Percentiles rank a stretch among this genome's conserved stretches.
Conservation (phyloP, 2,888 invertebrate species). For the Amblyjoppa fuscipennis region DNA sequence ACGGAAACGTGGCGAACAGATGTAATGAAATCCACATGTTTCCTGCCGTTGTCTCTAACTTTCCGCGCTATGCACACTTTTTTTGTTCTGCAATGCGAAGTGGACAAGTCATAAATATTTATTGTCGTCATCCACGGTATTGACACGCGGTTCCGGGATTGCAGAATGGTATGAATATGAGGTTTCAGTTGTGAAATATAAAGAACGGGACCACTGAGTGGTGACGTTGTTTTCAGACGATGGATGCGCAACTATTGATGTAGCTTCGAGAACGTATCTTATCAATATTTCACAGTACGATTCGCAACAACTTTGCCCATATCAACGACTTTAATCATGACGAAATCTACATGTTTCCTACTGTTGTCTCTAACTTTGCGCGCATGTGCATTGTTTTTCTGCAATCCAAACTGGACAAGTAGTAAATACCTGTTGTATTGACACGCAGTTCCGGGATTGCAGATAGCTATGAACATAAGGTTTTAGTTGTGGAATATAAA, state of each 20-base stretch:
- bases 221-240: slow-evolving; percentile 10
- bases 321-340: too few relatives aligned
- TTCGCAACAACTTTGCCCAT: slow-evolving; percentile 16
- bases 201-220: neutral
- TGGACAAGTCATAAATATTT: neutral
- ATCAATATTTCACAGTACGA: slow-evolving; percentile 27
- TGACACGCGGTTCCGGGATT: neutral
- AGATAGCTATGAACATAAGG: neutral
- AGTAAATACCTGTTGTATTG: neutral
- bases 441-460: neutral
- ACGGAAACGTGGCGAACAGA: slow-evolving; percentile 24
- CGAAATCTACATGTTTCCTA: slow-evolving; percentile 1
- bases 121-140: too few relatives aligned
- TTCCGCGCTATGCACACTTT: neutral
- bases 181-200: neutral
- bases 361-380: too few relatives aligned
- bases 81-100: neutral
- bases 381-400: neutral
- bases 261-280: neutral
- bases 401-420: neutral
- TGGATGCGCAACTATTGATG: neutral
- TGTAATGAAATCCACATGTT: slow-evolving; percentile 23
- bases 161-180: neutral
- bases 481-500: neutral
- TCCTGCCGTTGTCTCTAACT: neutral